A percentile compares a stretch with the other conserved stretches of the same genome.
Conservation (phyloP, 2,113 vertebrate genomes). For the Thunnus maccoyii region DNA sequence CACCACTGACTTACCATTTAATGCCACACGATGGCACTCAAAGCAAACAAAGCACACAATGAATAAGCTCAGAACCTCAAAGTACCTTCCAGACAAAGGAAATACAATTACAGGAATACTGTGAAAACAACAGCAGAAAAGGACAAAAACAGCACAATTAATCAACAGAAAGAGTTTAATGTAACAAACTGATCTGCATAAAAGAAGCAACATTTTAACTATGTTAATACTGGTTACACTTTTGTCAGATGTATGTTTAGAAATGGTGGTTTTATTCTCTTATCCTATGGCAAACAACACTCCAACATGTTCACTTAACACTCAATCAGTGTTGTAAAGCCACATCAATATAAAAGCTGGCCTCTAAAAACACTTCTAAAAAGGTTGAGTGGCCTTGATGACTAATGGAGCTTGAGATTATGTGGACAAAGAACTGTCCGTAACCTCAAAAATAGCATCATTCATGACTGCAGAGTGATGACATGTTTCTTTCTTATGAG, state of each 20-base stretch:
- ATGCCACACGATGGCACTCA: slow-evolving; percentile 21
- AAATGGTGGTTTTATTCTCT: no score
- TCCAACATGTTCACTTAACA: neutral
- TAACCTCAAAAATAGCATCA: neutral
- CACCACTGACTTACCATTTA: neutral
- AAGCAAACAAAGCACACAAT: neutral
- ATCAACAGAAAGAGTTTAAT: neutral
- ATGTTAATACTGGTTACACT: neutral
- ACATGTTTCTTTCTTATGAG: neutral
- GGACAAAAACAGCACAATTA: neutral
- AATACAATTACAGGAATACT: neutral
- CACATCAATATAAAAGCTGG: neutral
- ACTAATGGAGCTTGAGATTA: neutral
- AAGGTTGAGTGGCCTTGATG: neutral
- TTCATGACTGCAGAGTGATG: neutral
- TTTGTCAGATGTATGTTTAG: neutral
- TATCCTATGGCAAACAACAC: neutral
- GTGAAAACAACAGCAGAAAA: neutral
- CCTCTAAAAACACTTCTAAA: neutral
- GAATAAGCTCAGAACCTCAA: neutral
- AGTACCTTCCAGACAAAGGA: neutral
- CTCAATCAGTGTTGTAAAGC: neutral
- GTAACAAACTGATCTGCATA: neutral
- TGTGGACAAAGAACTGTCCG: neutral
- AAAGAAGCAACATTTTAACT: neutral